phyloP scores from a whole-genome alignment of 1,140 invertebrate species.

The Drosophila quadrilineata region DNA sequence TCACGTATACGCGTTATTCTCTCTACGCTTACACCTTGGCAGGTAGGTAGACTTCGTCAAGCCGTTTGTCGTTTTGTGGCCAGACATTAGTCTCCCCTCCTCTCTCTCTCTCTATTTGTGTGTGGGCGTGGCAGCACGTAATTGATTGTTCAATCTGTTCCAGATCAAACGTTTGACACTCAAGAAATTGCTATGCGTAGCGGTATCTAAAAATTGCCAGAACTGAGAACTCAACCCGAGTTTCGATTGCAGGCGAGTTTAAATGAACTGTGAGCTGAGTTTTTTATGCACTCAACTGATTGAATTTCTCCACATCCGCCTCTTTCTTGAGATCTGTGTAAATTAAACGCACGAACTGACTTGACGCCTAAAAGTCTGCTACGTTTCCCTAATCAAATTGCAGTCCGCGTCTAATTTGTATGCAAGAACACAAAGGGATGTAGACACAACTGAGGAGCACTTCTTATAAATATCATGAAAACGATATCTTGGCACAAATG shows the following conservation, averaged over 20 bases:
- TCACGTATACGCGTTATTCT: slow-evolving; percentile 70
- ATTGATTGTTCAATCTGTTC: slow-evolving; percentile 79
- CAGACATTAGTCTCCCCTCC: neutral
- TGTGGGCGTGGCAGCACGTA: slow-evolving; percentile 67
- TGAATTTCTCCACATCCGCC: slow-evolving; percentile 38
- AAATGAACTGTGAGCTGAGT: slow-evolving; percentile 75
- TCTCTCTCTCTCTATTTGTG: neutral
- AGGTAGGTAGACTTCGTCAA: neutral
- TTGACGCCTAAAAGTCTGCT: slow-evolving; percentile 8
- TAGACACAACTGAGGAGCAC: no score
- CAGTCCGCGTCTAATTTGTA: slow-evolving; percentile 33
- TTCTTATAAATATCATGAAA: slow-evolving; percentile 23
- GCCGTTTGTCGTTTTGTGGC: slow-evolving; percentile 30
- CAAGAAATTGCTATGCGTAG: slow-evolving; percentile 59
- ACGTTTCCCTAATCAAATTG: slow-evolving; percentile 27
- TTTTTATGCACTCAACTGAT: slow-evolving; percentile 59
- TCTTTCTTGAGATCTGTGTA: no score
- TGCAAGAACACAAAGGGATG: no score
- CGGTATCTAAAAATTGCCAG: slow-evolving; percentile 59
- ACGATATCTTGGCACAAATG: neutral
- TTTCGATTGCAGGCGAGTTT: slow-evolving; percentile 3
- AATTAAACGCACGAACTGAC: slow-evolving; percentile 30
- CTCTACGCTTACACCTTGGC: neutral
- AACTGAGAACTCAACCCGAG: neutral
- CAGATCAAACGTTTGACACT: slow-evolving; percentile 64